A percentile compares a stretch with the other conserved stretches of the same genome.
Conservation (phyloP, 2,113 vertebrate genomes). For the Microcebus tavaratra region DNA sequence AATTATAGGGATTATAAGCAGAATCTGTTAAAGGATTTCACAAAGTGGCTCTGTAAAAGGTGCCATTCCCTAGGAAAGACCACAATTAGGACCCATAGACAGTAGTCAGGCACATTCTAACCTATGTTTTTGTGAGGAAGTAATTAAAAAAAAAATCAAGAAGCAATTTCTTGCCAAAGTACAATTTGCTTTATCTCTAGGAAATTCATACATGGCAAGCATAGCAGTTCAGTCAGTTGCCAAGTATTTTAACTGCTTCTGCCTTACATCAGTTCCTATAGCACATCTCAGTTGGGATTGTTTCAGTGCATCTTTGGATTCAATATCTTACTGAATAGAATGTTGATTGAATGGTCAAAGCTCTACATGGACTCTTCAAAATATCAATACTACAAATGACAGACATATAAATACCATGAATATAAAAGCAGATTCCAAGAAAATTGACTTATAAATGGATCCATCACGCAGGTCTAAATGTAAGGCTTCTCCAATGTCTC, state of each 20-base stretch:
- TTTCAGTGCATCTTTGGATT: conserved; percentile 10
- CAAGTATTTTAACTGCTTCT: conserved; percentile 53
- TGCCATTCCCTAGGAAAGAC: background rate
- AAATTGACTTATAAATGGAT: conserved; percentile 20
- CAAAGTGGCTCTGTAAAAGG: background rate
- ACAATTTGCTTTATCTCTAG: conserved; percentile 39
- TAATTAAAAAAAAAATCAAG: background rate
- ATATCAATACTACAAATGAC: background rate
- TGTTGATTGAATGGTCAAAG: conserved; percentile 32
- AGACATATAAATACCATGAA: background rate
- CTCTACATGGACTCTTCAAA: conserved; percentile 6
- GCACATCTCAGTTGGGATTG: background rate
- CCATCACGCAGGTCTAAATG: background rate
- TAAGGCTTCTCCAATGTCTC: background rate
- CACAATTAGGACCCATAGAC: background rate
- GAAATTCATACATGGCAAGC: background rate
- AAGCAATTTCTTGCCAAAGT: background rate
- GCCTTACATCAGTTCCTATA: background rate
- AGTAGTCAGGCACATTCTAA: background rate
- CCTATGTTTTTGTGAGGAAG: background rate
- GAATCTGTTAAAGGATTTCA: background rate
- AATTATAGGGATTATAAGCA: background rate
- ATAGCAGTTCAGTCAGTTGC: background rate
- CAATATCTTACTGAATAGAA: conserved; percentile 43
- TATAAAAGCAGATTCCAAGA: conserved; percentile 44